These are phyloP conservation scores for Deilephila porcellus DNA, from an alignment of 2,888 invertebrate genomes.

Conservation along the genomic window DNA sequence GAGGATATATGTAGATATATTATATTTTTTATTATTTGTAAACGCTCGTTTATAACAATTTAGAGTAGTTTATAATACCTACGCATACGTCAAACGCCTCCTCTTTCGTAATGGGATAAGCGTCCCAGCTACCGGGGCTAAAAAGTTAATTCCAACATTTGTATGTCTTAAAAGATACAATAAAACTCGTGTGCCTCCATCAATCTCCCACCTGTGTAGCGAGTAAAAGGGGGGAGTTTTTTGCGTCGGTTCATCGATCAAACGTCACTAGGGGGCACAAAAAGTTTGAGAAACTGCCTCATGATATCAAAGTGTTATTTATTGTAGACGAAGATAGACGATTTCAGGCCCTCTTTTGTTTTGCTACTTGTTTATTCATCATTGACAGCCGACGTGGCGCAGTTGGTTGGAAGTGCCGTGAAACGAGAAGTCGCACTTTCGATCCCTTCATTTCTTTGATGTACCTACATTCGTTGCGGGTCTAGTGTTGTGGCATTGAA, in stretches of 20 bases:
- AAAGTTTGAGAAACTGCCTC: conserved; percentile 17
- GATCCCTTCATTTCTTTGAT: too few species aligned
- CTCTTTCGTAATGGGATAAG: background rate
- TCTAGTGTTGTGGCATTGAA: too few species aligned
- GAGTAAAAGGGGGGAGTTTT: conserved; percentile 9
- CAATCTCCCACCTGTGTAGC: conserved; percentile 19
- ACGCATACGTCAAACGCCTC: background rate
- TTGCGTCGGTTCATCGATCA: conserved; percentile 11
- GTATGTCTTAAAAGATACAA: conserved; percentile 2
- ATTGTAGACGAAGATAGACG: background rate
- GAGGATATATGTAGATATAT: too few species aligned
- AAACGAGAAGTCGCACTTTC: too few species aligned
- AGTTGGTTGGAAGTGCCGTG: too few species aligned
- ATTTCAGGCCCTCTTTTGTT: background rate
- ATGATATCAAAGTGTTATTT: conserved; percentile 16
- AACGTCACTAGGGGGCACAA: conserved; percentile 18
- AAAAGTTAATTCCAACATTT: conserved; percentile 17
- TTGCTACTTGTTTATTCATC: background rate
- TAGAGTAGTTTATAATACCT: too few species aligned
- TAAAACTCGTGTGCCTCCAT: conserved; percentile 6
- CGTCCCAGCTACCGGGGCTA: background rate
- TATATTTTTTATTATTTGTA: too few species aligned
- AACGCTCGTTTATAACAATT: too few species aligned
- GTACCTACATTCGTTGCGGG: too few species aligned
- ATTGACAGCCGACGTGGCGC: background rate